phyloP scores from a whole-genome alignment of 53 echinoderm and acorn worm genomes.

The Temnopleurus reevesii region DNA sequence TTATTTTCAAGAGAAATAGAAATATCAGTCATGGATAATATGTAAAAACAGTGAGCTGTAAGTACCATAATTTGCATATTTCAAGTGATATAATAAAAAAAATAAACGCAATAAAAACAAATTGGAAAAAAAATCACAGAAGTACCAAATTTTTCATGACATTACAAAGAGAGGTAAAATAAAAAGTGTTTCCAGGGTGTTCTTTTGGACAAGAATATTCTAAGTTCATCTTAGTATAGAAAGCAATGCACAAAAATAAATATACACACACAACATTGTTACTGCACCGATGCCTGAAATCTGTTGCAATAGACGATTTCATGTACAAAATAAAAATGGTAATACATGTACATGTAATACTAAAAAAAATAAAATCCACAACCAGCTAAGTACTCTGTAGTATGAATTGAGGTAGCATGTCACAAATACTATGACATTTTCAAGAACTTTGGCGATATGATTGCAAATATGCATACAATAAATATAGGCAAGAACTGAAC shows the following conservation, averaged over 20 bases:
- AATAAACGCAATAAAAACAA: not conserved
- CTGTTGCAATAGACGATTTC: too few species aligned
- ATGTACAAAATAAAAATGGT: not conserved
- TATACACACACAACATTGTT: too few species aligned
- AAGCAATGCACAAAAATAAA: too few species aligned
- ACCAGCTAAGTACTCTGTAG: too few species aligned
- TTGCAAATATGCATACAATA: too few species aligned
- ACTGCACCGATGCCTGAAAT: too few species aligned
- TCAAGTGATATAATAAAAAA: not conserved
- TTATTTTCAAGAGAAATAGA: not conserved
- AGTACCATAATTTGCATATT: not conserved
- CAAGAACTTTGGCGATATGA: not conserved
- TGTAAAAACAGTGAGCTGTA: not conserved
- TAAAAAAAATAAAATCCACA: too few species aligned
- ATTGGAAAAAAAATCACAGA: not conserved
- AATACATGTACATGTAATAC: not conserved
- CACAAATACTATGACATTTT: not conserved
- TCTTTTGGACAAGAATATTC: not conserved
- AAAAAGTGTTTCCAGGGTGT: not conserved
- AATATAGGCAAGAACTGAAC: too few species aligned
- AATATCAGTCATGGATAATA: not conserved
- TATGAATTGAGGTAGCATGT: too few species aligned
- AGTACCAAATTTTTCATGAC: not conserved
- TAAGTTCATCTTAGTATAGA: too few species aligned
- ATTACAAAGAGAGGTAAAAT: not conserved